phyloP scores from a whole-genome alignment of 2,797 vertebrate species.

The Pangasius sanitwongsei region DNA sequence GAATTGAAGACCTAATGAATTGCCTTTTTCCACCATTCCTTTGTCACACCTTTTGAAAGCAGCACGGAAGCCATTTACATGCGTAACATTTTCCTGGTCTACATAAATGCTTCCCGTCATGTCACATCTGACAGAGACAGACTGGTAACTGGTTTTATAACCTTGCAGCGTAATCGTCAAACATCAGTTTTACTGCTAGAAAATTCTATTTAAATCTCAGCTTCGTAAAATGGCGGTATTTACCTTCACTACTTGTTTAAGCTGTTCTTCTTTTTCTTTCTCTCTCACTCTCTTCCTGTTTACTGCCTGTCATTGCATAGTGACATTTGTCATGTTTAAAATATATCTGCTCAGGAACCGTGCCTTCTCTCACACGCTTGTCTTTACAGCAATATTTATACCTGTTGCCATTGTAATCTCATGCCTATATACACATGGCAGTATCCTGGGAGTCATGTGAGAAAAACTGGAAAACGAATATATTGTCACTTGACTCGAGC shows the following conservation, averaged over 20 bases:
- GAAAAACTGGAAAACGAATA: conserved; percentile 37
- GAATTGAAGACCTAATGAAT: conserved; percentile 65
- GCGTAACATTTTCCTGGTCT: conserved; percentile 49
- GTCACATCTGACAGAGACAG: conserved; percentile 37
- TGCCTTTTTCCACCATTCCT: conserved; percentile 28
- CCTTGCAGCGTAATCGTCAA: conserved; percentile 3
- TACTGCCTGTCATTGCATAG: neutral
- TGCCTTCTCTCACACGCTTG: conserved; percentile 18
- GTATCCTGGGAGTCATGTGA: conserved; percentile 50
- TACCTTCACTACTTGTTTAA: neutral
- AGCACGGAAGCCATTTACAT: conserved; percentile 49
- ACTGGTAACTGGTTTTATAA: conserved; percentile 31
- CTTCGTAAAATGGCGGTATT: neutral
- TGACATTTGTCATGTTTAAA: conserved; percentile 34
- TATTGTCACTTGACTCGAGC: conserved; percentile 40
- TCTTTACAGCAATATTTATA: conserved; percentile 51
- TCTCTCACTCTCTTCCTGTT: neutral
- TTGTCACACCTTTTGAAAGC: conserved; percentile 40
- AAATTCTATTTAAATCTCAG: conserved; percentile 21
- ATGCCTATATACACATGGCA: conserved; percentile 45
- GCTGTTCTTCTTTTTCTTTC: conserved; percentile 2
- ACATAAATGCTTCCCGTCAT: conserved; percentile 49
- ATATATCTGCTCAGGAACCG: conserved; percentile 42
- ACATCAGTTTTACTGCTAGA: conserved; percentile 2
- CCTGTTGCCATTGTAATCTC: conserved; percentile 64